phyloP scores from a whole-genome alignment of 2,797 vertebrate genomes.

The Parauchenoglanis ngamensis region DNA sequence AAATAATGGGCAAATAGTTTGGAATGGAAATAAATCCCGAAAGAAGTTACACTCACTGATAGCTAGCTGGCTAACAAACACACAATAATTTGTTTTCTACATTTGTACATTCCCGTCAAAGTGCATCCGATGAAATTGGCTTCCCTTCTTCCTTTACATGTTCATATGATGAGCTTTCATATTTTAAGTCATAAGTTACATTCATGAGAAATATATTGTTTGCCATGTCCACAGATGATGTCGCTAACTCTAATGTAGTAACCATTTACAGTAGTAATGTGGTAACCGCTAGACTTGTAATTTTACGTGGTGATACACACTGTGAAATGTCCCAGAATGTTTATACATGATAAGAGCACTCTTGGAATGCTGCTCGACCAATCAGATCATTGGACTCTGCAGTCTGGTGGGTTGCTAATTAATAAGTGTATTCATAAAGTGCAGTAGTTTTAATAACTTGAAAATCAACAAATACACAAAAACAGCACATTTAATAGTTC shows the following conservation, averaged over 20 bases:
- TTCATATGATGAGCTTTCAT: neutral
- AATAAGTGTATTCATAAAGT: neutral
- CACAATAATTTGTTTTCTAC: neutral
- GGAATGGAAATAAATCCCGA: neutral
- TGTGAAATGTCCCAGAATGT: neutral
- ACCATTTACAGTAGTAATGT: neutral
- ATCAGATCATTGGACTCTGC: neutral
- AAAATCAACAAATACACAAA: neutral
- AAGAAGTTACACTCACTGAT: neutral
- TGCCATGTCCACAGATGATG: neutral
- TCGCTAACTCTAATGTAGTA: neutral
- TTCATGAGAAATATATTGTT: neutral
- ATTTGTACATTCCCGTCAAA: neutral
- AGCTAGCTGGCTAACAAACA: neutral
- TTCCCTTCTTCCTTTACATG: neutral
- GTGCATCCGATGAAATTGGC: neutral
- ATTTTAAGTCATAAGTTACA: neutral
- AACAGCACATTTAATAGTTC: neutral
- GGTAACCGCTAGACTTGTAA: neutral
- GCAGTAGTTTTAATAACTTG: neutral
- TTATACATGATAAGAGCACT: neutral
- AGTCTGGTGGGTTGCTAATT: neutral
- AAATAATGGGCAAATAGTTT: neutral
- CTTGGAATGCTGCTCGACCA: neutral
- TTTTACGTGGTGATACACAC: neutral